Base-by-base conservation (phyloP, 2,113 vertebrate species). In the Salvelinus alpinus region DNA sequence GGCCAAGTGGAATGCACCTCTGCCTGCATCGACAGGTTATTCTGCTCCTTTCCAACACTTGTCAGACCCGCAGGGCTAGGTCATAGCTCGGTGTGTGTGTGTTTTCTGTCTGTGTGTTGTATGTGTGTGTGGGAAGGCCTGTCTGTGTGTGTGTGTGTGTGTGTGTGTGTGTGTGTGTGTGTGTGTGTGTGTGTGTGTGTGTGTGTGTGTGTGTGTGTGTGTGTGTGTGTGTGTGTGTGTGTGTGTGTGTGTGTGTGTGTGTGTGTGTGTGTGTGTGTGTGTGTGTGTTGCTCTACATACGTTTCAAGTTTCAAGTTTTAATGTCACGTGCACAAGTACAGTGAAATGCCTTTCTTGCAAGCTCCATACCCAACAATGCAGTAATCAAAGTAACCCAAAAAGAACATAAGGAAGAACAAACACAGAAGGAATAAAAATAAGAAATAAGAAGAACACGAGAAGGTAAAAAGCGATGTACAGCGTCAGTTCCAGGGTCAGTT, bases 21-120 rank as follows among this genome's bases (percentile, higher is more conserved):
- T 86, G 82, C 90, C 78, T 92, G 90, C 88, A 86, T 85, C 78
- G 68, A 90, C 90, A 91, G 88, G 89, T 91, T 78, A 77, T 76
- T 67, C 80, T 44, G 80, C 83, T 84, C 79, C 66, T 80, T 76
- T 87, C 73, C 74, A 80, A n/a, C 85, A 85, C 84, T 73, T 82
- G 87, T 87, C 80, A 87, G 79, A 88, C 88, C 88, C 38, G 87
- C 87, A 78, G 89, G 86, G 84, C 88, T 77, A 57, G 85, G 78
- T 86, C 72, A 79, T 6, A 80, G 70, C 83, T 57, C 2, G 12
- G 71, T 75, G 60, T 80, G 8, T 69, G 70, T 78, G 77, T 77
- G 22, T 82, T 8, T 1, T 70, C 22, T 70, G 34, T 70, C 18
- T 70, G 57, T 27, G 38, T 79, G 27, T 57, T 34, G 24, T 44